Evolutionary conservation across 2,113 vertebrate genomes (phyloP).

Genomic region (Riparia riparia): DNA sequence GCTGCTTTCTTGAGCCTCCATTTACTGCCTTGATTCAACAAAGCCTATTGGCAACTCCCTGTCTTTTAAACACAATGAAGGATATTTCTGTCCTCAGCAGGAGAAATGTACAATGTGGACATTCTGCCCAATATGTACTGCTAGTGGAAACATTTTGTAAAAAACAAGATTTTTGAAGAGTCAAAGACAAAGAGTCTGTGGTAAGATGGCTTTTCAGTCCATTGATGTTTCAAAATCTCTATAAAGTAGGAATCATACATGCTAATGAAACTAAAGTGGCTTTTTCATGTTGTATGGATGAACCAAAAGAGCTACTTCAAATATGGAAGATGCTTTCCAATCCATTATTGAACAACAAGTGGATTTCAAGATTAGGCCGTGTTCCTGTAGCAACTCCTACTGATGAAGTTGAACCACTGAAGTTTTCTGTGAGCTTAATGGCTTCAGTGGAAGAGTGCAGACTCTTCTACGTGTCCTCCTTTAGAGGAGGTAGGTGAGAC

Average conservation of each 20-base stretch:
- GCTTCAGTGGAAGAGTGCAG: neutral
- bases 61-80: neutral
- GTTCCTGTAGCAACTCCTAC: neutral
- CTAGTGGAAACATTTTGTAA: neutral
- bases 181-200: neutral
- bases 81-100: neutral
- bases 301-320: neutral
- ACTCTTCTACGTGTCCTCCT: neutral
- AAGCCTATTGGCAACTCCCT: neutral
- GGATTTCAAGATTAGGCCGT: neutral
- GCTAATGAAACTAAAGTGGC: neutral
- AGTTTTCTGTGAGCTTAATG: neutral
- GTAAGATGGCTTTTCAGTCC: neutral
- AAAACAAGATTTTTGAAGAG: neutral
- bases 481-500: neutral
- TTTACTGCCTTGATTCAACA: neutral
- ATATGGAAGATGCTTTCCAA: neutral
- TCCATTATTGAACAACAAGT: neutral
- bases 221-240: neutral
- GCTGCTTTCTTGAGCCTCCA: neutral
- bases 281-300: neutral
- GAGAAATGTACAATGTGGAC: rapidly evolving
- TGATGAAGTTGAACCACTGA: neutral
- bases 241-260: neutral
- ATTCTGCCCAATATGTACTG: neutral